Percentiles rank a stretch among this genome's conserved stretches.
Conservation (phyloP, 2,797 vertebrate species). For the Myioborus melanocephalus region DNA sequence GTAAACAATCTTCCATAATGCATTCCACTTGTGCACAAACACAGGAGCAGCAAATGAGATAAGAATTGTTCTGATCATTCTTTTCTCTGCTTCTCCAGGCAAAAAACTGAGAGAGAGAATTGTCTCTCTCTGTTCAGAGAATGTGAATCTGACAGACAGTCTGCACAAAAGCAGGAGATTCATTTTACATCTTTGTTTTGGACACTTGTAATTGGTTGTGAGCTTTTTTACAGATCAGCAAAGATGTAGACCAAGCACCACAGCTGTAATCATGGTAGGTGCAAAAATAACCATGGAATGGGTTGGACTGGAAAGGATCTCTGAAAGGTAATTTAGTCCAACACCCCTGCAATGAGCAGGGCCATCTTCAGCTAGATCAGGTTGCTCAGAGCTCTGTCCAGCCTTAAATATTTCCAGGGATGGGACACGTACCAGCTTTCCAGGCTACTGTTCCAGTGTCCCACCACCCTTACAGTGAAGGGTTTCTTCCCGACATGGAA, state of each 20-base stretch:
- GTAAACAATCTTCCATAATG: neutral
- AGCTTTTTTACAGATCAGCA: neutral
- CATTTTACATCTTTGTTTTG: rapidly evolving
- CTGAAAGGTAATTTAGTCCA: neutral
- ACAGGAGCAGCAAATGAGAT: neutral
- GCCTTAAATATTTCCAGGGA: neutral
- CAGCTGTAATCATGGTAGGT: neutral
- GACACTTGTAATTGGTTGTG: neutral
- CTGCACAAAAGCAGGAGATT: neutral
- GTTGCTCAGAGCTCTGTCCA: neutral
- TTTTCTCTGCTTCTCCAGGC: neutral
- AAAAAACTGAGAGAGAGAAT: neutral
- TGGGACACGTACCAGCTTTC: neutral
- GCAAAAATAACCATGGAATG: neutral
- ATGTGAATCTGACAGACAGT: neutral
- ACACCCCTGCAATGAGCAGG: neutral
- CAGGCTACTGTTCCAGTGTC: neutral
- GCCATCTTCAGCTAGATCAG: neutral
- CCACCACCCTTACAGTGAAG: neutral
- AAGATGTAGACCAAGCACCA: neutral
- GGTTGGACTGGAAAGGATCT: neutral
- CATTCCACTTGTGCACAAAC: neutral
- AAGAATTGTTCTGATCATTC: neutral
- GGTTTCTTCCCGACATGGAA: neutral
- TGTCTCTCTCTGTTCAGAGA: neutral